Conservation (phyloP, 1,140 invertebrate species). For the Hermetia illucens region DNA sequence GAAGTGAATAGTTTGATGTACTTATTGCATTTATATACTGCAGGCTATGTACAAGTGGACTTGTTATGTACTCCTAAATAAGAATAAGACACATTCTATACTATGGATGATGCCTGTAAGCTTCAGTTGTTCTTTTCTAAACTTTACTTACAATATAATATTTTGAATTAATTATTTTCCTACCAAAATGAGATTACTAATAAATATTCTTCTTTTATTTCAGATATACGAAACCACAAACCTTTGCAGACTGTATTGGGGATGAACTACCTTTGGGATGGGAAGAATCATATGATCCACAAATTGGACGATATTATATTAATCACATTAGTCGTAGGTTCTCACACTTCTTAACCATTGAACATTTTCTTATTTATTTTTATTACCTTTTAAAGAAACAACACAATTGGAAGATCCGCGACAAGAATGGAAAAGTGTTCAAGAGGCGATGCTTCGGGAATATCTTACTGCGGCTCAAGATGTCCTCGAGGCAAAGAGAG, state of each 20-base stretch:
- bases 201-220: conserved; percentile 30
- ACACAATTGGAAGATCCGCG: conserved; percentile 93
- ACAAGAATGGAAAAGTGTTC: conserved; percentile 87
- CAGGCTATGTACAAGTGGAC: no score
- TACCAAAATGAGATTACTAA: conserved; percentile 2
- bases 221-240: conserved; percentile 91
- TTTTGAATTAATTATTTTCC: not conserved
- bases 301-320: conserved; percentile 91
- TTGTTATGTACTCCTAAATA: no score
- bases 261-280: conserved; percentile 93
- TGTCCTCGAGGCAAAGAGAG: conserved; percentile 89
- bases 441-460: conserved; percentile 91
- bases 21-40: no score
- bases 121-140: conserved; percentile 6
- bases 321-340: conserved; percentile 91
- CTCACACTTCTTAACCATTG: not conserved
- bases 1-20: no score
- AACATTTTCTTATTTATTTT: conserved; percentile 7
- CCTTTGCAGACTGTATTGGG: conserved; percentile 94
- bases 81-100: no score
- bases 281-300: conserved; percentile 87
- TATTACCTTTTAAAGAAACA: conserved; percentile 52
- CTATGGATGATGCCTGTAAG: no score
- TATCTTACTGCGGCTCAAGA: conserved; percentile 91
- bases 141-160: not conserved